Evolutionary conservation across 1,140 invertebrate species (phyloP).

Genomic region (Pseudomyrmex pallidus): DNA sequence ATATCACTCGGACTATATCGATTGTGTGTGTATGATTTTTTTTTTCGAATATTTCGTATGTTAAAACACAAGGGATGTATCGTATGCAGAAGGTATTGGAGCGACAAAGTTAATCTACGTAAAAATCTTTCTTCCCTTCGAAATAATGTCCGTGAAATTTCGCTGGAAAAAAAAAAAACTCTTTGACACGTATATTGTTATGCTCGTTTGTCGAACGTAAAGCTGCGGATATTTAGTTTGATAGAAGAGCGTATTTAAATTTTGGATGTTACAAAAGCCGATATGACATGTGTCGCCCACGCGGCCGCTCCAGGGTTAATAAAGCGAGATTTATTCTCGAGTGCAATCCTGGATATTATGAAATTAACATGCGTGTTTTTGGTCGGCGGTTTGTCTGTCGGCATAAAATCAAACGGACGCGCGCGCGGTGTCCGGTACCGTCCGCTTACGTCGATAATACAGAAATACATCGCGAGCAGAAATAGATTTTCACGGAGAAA

Average conservation of each 20-base stretch:
- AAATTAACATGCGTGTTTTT: constrained; percentile 47
- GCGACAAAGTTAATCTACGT: too few relatives aligned
- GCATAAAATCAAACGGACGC: constrained; percentile 31
- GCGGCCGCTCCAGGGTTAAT: not conserved
- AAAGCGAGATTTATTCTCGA: constrained; percentile 11
- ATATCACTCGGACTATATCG: not conserved
- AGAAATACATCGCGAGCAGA: constrained; percentile 44
- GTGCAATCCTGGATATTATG: constrained; percentile 12
- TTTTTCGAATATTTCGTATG: not conserved
- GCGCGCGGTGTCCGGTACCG: not conserved
- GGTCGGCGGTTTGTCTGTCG: constrained; percentile 43
- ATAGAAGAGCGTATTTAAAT: too few relatives aligned
- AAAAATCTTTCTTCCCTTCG: too few relatives aligned
- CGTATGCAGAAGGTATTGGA: too few relatives aligned
- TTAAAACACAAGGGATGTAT: too few relatives aligned
- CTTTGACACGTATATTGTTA: too few relatives aligned
- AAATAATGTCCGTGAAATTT: too few relatives aligned
- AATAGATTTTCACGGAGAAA: constrained; percentile 52
- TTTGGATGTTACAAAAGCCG: too few relatives aligned
- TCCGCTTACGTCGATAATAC: constrained; percentile 50
- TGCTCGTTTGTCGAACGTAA: too few relatives aligned
- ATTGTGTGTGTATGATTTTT: not conserved
- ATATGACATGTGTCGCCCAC: too few relatives aligned
- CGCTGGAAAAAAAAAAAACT: too few relatives aligned
- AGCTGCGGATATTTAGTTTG: too few relatives aligned